Evolutionary conservation across 2,797 vertebrate species (phyloP), one percentile per base, ranked within the genome.

Genomic region (Thamnophis elegans): DNA sequence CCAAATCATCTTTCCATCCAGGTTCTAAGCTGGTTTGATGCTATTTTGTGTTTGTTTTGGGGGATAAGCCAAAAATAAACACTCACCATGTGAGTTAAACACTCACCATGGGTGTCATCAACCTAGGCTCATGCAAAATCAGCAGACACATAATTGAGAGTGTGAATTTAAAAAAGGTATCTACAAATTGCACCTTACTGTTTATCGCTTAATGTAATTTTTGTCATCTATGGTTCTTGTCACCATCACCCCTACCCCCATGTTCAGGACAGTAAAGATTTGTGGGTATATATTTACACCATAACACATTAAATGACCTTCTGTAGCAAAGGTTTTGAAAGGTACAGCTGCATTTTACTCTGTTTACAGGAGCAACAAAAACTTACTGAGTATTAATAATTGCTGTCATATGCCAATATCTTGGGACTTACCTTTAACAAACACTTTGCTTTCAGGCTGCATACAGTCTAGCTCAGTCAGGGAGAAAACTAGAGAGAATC

Each of bases 241-340:
- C 73, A 47, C 20, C 36, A 25, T 42, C 36, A 42, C 9, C 73
- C 73, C 68, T 18, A 42, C 20, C 32, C 9, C 9, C 36, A 20
- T 78, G 9, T 82, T 10, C 11, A 47, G 42, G n/a, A n/a, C n/a
- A n/a, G 47, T 65, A 89, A 55, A 36, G 73, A 85, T 53, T 42
- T 92, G 58, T 85, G 78, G 58, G 26, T 59, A 55, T 82, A 85
- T 25, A 85, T 82, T 92, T 78, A 92, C 85, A 68, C 47, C 25
- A 68, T 85, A 89, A 89, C 89, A 32, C 47, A 89, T 78, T 54
- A 89, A 89, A 92, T 7, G n/a, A 54, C 26, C 86, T 62, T 36
- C 82, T 58, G 9, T 18, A 92, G 53, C 58, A 55, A 85, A 82
- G 3, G 32, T 47, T 62, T 89, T 87, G 59, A 87, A 86, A 92